These are phyloP conservation scores for Amyelois transitella DNA, from an alignment of 1,140 invertebrate genomes.

Conservation along the genomic window DNA sequence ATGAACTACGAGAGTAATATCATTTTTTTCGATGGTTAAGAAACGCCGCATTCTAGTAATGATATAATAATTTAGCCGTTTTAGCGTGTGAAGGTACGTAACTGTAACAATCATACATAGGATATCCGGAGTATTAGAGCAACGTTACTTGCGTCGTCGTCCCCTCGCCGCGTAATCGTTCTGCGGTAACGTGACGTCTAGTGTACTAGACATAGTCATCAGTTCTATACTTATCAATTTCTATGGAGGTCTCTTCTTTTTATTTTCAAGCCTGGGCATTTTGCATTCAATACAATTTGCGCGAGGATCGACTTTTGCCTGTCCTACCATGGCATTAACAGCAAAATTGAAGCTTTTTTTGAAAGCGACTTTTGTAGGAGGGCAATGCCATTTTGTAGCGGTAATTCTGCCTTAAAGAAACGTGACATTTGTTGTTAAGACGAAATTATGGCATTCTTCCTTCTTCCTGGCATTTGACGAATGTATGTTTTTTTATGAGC, in stretches of 20 bases:
- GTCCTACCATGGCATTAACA: not conserved
- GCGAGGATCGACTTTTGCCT: not conserved
- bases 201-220: constrained; percentile 29
- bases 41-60: too few relatives aligned
- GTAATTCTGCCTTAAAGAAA: constrained; percentile 1
- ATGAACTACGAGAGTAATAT: too few relatives aligned
- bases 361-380: constrained; percentile 1
- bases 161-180: constrained; percentile 34
- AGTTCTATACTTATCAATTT: too few relatives aligned
- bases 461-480: not conserved
- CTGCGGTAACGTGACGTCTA: constrained; percentile 43
- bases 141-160: constrained; percentile 14
- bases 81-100: not conserved
- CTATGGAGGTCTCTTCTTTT: constrained; percentile 12
- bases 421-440: not conserved
- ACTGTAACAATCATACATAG: constrained; percentile 11
- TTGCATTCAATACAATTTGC: not conserved
- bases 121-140: constrained; percentile 37
- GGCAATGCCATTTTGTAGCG: constrained; percentile 11
- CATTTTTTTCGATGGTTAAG: too few relatives aligned
- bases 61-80: too few relatives aligned
- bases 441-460: not conserved
- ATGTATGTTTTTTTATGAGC: too few relatives aligned
- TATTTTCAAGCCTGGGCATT: not conserved
- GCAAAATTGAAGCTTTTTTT: not conserved